Base-by-base conservation (phyloP, 2,113 vertebrate genomes). In the Potamarius usumacintae region DNA sequence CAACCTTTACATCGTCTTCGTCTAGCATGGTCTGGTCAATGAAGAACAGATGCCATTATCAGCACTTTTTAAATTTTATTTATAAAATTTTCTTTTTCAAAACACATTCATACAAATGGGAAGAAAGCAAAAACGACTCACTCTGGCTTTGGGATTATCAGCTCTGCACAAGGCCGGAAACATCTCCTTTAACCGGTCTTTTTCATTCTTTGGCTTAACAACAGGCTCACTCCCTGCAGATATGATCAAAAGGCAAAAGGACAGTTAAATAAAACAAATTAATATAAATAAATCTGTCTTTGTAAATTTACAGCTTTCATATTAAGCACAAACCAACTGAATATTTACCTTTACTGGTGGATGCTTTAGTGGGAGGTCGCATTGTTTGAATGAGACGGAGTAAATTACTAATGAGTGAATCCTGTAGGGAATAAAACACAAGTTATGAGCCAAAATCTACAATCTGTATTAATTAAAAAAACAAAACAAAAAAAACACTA, bases 301-400 rank as follows among this genome's bases (percentile, higher is more conserved):
- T 18, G 22, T 12, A n/a, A 25, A 60, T 15, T 1, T 42, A 60
- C 2, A 42, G 1, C 72, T 20, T 57, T 48, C 1, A 50, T 7
- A 50, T 71, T 60, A 22, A 80, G 2, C 8, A 7, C 6, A 83
- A 65, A 25, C 22, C 2, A 30, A 58, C 42, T 25, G 17, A 60
- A 0, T 5, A 22, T 17, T 10, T 9, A 1, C 12, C 87, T 52
- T 97, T 91, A 95, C 96, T 0, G 93, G 90, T 42, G 1, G 96
- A 96, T 1, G 95, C 89, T 42, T 97, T 98, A 1, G 96, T 69
- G 20, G 97, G 96, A 50, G 97, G 97, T 7, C 97, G 95, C 98
- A 99, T 99, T 0, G 98, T 99, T 91, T 99, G 98, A 79, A 99
- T 99, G 87, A 99, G 97, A 42, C 98, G 95, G 0, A 99, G 92